Conservation (phyloP, 2,113 vertebrate genomes). For the Marmota flaviventris region DNA sequence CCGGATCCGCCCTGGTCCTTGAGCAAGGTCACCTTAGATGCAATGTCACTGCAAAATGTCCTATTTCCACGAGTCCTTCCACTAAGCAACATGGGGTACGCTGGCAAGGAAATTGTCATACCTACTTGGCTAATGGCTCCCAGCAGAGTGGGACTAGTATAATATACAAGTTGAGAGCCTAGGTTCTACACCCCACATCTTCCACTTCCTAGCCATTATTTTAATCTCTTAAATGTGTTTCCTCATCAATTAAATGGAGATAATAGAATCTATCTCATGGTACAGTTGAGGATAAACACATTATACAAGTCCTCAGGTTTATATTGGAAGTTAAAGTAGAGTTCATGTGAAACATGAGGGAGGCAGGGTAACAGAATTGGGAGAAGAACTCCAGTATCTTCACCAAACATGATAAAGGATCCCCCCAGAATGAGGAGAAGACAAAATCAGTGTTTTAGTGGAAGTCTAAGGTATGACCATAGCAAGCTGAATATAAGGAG, state of each 20-base stretch:
- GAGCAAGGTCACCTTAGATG: too few relatives aligned
- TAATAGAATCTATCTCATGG: neutral
- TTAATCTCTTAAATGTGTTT: constrained; percentile 28
- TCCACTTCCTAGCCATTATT: neutral
- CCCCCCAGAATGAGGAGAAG: neutral
- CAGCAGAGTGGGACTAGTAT: neutral
- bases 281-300: neutral
- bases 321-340: neutral
- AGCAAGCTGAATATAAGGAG: neutral
- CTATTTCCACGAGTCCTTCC: too few relatives aligned
- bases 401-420: neutral
- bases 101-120: too few relatives aligned
- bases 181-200: neutral
- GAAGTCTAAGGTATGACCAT: neutral
- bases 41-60: too few relatives aligned
- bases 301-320: neutral
- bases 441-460: neutral
- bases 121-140: too few relatives aligned
- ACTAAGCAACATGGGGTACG: too few relatives aligned
- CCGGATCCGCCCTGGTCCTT: too few relatives aligned
- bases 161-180: neutral
- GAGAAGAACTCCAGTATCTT: neutral
- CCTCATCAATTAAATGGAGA: constrained; percentile 10
- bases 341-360: neutral
- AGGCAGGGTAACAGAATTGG: neutral